Percentiles rank a stretch among this genome's conserved stretches.
Conservation (phyloP, 2,113 vertebrate species). For the Hassar affinis region DNA sequence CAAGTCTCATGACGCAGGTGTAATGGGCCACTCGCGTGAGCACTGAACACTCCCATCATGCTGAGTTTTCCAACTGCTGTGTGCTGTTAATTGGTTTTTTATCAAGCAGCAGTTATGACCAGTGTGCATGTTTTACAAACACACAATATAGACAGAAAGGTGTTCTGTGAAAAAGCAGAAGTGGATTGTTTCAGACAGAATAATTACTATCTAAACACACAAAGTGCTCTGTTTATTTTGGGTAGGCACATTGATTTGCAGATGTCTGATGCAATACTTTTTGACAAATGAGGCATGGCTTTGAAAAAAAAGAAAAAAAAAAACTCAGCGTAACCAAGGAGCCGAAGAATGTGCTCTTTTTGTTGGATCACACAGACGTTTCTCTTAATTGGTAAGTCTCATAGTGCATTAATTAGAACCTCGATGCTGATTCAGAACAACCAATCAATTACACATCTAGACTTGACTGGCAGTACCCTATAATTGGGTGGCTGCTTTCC, state of each 20-base stretch:
- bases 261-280: slow-evolving; percentile 29
- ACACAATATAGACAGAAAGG: slow-evolving; percentile 33
- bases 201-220: slow-evolving; percentile 49
- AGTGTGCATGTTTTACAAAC: slow-evolving; percentile 60
- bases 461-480: slow-evolving; percentile 54
- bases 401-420: slow-evolving; percentile 65
- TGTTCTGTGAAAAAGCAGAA: slow-evolving; percentile 30
- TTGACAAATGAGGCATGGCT: slow-evolving; percentile 27
- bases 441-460: slow-evolving; percentile 58
- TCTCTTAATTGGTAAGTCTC: slow-evolving; percentile 51
- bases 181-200: slow-evolving; percentile 33
- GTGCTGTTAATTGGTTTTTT: slow-evolving; percentile 26
- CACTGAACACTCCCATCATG: not conserved
- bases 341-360: slow-evolving; percentile 25
- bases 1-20: slow-evolving; percentile 4
- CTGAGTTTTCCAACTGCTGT: slow-evolving; percentile 5
- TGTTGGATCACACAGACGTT: slow-evolving; percentile 28
- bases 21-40: slow-evolving; percentile 4
- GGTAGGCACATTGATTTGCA: slow-evolving; percentile 23
- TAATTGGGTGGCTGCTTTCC: slow-evolving; percentile 57
- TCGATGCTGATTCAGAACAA: slow-evolving; percentile 61
- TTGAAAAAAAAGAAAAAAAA: slow-evolving; percentile 27
- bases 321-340: slow-evolving; percentile 2
- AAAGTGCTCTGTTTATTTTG: slow-evolving; percentile 56
- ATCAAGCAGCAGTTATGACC: slow-evolving; percentile 25